These are phyloP conservation scores for Taphrorychus bicolor DNA, from an alignment of 2,888 invertebrate species.

Conservation along the genomic window DNA sequence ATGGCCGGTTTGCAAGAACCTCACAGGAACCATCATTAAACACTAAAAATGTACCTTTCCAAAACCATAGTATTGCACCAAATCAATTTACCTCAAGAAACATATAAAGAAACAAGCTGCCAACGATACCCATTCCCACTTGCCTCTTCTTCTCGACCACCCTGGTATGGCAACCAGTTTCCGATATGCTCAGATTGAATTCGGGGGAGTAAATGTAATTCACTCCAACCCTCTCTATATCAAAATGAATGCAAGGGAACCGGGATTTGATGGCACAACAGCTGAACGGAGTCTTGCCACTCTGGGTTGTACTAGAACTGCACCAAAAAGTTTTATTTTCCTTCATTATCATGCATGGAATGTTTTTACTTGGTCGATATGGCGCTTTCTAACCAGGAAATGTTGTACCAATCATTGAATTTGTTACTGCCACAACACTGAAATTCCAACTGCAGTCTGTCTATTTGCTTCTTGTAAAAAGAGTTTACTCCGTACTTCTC, in stretches of 20 bases:
- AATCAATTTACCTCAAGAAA: constrained; percentile 48
- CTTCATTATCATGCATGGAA: not conserved
- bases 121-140: constrained; percentile 54
- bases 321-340: not conserved
- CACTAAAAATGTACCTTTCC: constrained; percentile 27
- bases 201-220: constrained; percentile 65
- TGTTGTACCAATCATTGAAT: constrained; percentile 69
- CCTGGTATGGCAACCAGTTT: constrained; percentile 54
- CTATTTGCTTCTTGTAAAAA: constrained; percentile 65
- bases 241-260: constrained; percentile 68
- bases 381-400: constrained; percentile 64
- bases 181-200: constrained; percentile 56
- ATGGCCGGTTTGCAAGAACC: constrained; percentile 57
- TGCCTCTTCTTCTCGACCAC: constrained; percentile 50
- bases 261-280: constrained; percentile 66
- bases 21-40: constrained; percentile 39
- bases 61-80: not conserved
- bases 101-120: constrained; percentile 49
- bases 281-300: constrained; percentile 68
- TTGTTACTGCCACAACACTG: constrained; percentile 69
- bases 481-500: constrained; percentile 64
- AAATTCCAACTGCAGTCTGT: constrained; percentile 67
- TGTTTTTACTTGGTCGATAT: constrained; percentile 53
- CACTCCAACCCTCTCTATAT: constrained; percentile 62
- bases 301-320: constrained; percentile 22